Conservation (phyloP, 2,113 vertebrate genomes). For the Dicentrarchus labrax region DNA sequence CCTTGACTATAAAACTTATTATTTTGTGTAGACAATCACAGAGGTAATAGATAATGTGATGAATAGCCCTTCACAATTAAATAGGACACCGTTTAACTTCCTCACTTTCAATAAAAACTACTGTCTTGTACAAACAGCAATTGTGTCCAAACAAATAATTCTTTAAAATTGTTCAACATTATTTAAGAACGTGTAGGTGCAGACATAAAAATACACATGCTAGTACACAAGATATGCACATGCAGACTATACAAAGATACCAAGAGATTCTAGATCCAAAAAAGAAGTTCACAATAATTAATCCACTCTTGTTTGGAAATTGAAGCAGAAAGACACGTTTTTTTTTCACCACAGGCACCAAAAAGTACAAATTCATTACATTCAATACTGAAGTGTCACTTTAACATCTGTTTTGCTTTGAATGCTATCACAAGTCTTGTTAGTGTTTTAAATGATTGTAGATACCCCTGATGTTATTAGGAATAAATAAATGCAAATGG, state of each 20-base stretch:
- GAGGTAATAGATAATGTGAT: constrained; percentile 64
- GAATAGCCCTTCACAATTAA: constrained; percentile 79
- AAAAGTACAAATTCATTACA: constrained; percentile 69
- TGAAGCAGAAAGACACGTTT: constrained; percentile 8
- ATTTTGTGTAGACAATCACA: constrained; percentile 60
- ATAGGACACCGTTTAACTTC: constrained; percentile 49
- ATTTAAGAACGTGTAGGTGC: constrained; percentile 31
- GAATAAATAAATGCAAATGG: not conserved
- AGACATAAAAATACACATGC: constrained; percentile 46
- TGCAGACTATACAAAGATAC: constrained; percentile 57
- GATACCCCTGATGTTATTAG: not conserved
- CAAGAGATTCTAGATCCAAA: constrained; percentile 3
- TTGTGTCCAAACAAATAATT: constrained; percentile 41
- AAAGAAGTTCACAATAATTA: constrained; percentile 32
- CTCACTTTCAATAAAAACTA: constrained; percentile 1
- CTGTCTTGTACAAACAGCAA: not conserved
- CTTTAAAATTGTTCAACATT: not conserved
- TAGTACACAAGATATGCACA: constrained; percentile 53
- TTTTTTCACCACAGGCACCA: constrained; percentile 69
- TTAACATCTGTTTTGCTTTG: not conserved
- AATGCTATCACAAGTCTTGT: not conserved
- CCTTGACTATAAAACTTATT: not conserved
- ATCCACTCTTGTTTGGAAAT: not conserved
- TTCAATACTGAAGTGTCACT: constrained; percentile 53
- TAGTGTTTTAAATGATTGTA: not conserved